Conservation (phyloP, 1,140 invertebrate species). For the Reticulitermes speratus region DNA sequence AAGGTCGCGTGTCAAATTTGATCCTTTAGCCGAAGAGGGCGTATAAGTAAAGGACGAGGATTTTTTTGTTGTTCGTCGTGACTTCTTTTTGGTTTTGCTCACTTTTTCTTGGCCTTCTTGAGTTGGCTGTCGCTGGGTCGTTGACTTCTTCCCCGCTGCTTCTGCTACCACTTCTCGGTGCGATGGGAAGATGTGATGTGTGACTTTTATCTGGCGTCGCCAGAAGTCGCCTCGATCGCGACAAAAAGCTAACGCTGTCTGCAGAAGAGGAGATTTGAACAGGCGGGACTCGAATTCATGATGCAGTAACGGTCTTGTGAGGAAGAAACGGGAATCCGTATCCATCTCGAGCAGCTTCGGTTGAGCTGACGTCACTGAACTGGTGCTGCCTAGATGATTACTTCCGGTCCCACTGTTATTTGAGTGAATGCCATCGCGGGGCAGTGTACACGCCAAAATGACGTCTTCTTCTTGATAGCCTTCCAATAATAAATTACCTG, state of each 20-base stretch:
- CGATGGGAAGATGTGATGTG: conserved; percentile 31
- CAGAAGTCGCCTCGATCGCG: conserved; percentile 38
- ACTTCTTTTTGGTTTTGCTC: neutral
- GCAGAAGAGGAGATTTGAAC: conserved; percentile 39
- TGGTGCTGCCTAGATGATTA: conserved; percentile 29
- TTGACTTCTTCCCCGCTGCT: neutral
- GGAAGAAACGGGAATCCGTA: conserved; percentile 43
- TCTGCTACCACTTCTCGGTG: neutral
- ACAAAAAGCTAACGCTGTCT: conserved; percentile 38
- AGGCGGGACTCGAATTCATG: conserved; percentile 37
- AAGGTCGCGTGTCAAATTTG: neutral
- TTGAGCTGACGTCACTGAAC: neutral
- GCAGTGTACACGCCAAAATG: conserved; percentile 46
- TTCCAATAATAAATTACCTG: conserved; percentile 45
- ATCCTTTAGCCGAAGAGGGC: neutral
- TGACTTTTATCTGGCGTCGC: conserved; percentile 39
- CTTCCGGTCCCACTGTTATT: neutral
- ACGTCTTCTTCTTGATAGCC: conserved; percentile 44
- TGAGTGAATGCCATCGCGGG: conserved; percentile 37
- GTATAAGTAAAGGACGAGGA: conserved; percentile 26
- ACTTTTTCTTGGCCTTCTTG: no score
- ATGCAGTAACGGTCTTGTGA: conserved; percentile 39
- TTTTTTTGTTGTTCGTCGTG: conserved; percentile 24
- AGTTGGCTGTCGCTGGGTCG: no score
- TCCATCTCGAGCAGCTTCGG: conserved; percentile 47